Evolutionary conservation across 2,888 invertebrate species (phyloP).

Genomic region (Hipparchia semele): DNA sequence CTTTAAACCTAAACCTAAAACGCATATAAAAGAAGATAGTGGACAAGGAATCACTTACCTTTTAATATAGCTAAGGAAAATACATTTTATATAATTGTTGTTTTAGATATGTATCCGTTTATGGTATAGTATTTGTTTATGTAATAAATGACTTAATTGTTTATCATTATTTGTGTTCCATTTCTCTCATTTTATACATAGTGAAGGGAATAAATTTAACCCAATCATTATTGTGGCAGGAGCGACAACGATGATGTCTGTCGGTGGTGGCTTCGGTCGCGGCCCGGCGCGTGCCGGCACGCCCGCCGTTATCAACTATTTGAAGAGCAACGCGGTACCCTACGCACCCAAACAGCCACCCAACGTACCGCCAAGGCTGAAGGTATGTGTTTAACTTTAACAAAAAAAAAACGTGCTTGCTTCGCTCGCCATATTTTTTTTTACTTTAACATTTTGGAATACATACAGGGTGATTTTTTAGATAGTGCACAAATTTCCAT

Average conservation of each 20-base stretch:
- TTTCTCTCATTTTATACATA: not conserved
- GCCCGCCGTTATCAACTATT: conserved; percentile 76
- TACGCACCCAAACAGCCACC: conserved; percentile 68
- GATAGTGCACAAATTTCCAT: too few relatives aligned
- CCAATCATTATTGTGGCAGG: conserved; percentile 44
- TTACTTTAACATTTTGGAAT: too few relatives aligned
- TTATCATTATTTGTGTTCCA: not conserved
- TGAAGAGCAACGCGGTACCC: conserved; percentile 68
- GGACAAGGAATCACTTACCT: too few relatives aligned
- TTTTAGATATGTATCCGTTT: too few relatives aligned
- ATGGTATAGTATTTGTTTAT: not conserved
- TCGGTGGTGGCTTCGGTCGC: conserved; percentile 70
- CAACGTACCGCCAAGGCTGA: conserved; percentile 63
- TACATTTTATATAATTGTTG: too few relatives aligned
- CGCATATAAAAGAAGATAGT: too few relatives aligned
- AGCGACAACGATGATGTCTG: conserved; percentile 75
- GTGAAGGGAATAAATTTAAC: not conserved
- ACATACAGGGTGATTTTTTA: too few relatives aligned
- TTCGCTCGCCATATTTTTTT: not conserved
- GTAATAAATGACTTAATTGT: not conserved
- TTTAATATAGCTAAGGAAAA: too few relatives aligned
- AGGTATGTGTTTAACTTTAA: conserved; percentile 52
- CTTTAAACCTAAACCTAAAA: too few relatives aligned
- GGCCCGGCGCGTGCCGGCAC: conserved; percentile 65
- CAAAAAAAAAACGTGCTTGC: not conserved